phyloP scores from a whole-genome alignment of 2,888 invertebrate genomes.

The Harpalus rufipes region DNA sequence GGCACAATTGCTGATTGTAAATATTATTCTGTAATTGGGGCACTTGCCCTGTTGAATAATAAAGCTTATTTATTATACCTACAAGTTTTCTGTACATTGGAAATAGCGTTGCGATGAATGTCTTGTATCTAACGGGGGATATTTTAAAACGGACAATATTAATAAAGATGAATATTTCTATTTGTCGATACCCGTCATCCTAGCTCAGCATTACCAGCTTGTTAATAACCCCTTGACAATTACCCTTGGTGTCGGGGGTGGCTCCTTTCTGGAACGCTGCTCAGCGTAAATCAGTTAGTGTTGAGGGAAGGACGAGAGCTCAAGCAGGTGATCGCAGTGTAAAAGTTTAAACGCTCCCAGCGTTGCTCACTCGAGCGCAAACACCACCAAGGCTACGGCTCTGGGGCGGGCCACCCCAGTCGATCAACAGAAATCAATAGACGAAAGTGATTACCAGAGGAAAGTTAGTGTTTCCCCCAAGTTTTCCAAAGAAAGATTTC shows the following conservation, averaged over 20 bases:
- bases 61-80: too few relatives aligned
- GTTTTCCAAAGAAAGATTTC: background rate
- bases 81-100: too few relatives aligned
- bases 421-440: conserved; percentile 62
- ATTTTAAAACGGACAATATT: too few relatives aligned
- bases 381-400: background rate
- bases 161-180: too few relatives aligned
- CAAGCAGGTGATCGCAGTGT: conserved; percentile 56
- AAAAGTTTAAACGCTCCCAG: conserved; percentile 58
- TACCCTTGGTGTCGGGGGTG: background rate
- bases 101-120: too few relatives aligned
- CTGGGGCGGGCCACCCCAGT: background rate
- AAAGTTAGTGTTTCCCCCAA: background rate
- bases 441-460: conserved; percentile 32
- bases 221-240: conserved; percentile 30
- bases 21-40: too few relatives aligned
- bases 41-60: too few relatives aligned
- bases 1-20: background rate
- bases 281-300: conserved; percentile 53
- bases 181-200: background rate
- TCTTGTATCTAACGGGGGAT: too few relatives aligned
- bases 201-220: background rate
- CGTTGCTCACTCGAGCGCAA: conserved; percentile 18
- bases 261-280: background rate
- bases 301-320: background rate